Conservation (phyloP, 2,888 invertebrate species). For the Ormyrus nitidulus region DNA sequence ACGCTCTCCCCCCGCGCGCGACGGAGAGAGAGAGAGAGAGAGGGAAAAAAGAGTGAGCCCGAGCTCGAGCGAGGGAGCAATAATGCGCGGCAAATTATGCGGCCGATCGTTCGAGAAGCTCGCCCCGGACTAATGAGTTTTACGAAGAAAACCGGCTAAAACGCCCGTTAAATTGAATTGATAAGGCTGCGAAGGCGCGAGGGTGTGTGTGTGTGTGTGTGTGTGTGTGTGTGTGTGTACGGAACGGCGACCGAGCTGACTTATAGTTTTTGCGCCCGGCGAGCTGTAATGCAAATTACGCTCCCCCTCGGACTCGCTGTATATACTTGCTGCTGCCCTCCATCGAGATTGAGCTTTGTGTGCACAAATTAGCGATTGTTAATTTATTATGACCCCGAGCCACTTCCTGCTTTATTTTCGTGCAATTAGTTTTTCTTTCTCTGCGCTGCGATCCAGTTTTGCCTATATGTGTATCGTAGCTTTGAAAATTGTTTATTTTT, state of each 20-base stretch:
- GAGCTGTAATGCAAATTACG: conserved; percentile 43
- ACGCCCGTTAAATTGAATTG: conserved; percentile 55
- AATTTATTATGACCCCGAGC: conserved; percentile 26
- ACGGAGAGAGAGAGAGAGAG: background rate
- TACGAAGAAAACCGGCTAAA: conserved; percentile 53
- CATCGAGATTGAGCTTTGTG: conserved; percentile 37
- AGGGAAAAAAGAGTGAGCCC: background rate
- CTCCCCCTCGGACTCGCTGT: background rate
- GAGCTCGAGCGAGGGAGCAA: background rate
- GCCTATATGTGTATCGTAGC: no score
- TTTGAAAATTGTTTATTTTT: no score
- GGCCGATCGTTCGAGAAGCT: conserved; percentile 22
- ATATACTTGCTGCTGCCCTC: background rate
- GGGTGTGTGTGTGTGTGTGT: background rate
- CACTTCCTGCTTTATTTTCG: no score
- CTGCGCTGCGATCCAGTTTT: no score
- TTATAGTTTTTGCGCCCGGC: conserved; percentile 32
- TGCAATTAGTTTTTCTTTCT: no score
- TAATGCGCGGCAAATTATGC: conserved; percentile 43
- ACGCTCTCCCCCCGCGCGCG: background rate
- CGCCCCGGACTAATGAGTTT: conserved; percentile 51
- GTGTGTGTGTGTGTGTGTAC: background rate
- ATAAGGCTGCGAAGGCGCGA: conserved; percentile 38
- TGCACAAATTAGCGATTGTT: conserved; percentile 39
- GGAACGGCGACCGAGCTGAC: conserved; percentile 2